Conservation (phyloP, 1,140 invertebrate genomes). For the Acromyrmex heyeri region DNA sequence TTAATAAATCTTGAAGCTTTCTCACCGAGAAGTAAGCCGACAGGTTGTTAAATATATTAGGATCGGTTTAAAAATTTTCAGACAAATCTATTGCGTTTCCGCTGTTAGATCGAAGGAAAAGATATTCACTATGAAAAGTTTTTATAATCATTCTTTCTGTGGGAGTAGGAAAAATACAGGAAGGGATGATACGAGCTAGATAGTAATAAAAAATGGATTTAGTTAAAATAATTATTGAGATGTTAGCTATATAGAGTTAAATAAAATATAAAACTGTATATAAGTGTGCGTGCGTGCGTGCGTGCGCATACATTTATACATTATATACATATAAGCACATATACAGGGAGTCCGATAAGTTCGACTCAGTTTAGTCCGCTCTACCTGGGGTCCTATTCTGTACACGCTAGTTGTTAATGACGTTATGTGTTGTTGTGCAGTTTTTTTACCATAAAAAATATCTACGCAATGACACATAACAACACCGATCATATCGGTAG, state of each 20-base stretch:
- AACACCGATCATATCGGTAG: no score
- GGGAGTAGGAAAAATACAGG: slow-evolving; percentile 64
- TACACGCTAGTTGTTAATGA: no score
- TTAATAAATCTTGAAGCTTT: slow-evolving; percentile 22
- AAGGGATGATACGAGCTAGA: slow-evolving; percentile 71
- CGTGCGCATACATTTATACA: not conserved
- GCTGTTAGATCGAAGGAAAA: slow-evolving; percentile 37
- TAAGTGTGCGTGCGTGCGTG: slow-evolving; percentile 42
- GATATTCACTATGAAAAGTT: slow-evolving; percentile 58
- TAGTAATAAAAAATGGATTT: slow-evolving; percentile 76
- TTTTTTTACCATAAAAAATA: no score
- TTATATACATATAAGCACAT: no score
- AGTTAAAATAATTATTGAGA: slow-evolving; percentile 70
- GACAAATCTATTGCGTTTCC: slow-evolving; percentile 47
- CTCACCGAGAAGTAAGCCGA: not conserved
- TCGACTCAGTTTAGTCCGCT: no score
- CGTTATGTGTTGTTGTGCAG: no score
- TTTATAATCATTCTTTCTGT: slow-evolving; percentile 70
- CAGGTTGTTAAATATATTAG: slow-evolving; percentile 20
- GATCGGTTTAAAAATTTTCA: slow-evolving; percentile 35
- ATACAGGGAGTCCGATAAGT: no score
- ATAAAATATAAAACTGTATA: slow-evolving; percentile 75
- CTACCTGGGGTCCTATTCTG: no score
- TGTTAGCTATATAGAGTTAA: slow-evolving; percentile 71
- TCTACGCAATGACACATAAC: no score